Evolutionary conservation across 2,797 vertebrate genomes (phyloP), one percentile per base, ranked within the genome.

Genomic region (Diplodus puntazzo): DNA sequence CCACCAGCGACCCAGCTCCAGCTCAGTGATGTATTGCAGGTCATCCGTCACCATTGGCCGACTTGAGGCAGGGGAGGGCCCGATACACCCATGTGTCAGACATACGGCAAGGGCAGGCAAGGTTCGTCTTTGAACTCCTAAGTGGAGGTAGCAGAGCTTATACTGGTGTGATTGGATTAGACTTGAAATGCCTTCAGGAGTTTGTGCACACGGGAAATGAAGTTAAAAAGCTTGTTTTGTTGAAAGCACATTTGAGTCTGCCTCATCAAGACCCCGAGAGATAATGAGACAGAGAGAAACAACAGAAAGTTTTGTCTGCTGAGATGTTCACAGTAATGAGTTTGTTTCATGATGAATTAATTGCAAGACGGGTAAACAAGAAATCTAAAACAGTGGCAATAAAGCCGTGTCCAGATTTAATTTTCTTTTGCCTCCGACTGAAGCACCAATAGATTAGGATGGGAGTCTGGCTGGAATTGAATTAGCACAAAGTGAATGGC

Each of bases 401-500:
- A 77, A 30, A 55, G 48, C 46, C 59, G 68, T 75, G 85, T 85
- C 82, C 23, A 16, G 62, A 81, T 86, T 69, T 25, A 86, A 86
- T 91, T 90, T 88, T 64, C 54, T 55, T 87, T 80, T 83, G 66
- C 64, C 69, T 84, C 66, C 27, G 67, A 76, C 59, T 74, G 27
- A 86, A 87, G 75, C 69, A 65, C 55, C 69, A 39, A 69, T 80
- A 87, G 60, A 88, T 84, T 69, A 75, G 49, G 67, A 50, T 64
- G 55, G 82, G 54, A 84, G 87, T 84, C 69, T 25, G 61, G 67
- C 72, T 71, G 54, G 70, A 84, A 90, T 87, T 90, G 68, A 83
- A 88, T 91, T 91, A 89, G 81, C 11, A 50, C 75, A 82, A 74
- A 88, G 81, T 62, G 76, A 91, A 89, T 83, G 84, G 80, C 79